These are phyloP conservation scores for Protosalanx chinensis DNA, from an alignment of 2,797 vertebrate species.

Conservation along the genomic window DNA sequence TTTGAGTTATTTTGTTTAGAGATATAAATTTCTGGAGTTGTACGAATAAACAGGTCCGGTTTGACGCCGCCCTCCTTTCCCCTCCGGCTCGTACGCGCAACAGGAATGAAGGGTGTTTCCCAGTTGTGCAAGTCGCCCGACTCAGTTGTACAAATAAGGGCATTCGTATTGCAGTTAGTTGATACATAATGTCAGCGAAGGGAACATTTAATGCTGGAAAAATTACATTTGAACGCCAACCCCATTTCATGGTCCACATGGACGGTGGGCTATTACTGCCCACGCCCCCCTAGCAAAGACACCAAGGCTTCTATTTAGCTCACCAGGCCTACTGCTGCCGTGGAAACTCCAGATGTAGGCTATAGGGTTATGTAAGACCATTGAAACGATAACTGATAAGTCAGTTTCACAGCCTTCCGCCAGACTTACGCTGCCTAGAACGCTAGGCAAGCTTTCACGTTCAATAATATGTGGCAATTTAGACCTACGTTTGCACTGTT, in stretches of 20 bases:
- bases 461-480: not conserved
- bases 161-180: conserved; percentile 27
- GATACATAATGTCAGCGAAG: conserved; percentile 15
- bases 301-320: conserved; percentile 68
- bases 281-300: conserved; percentile 52
- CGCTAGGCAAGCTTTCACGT: conserved; percentile 1
- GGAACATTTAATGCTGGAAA: not conserved
- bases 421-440: not conserved
- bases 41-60: conserved; percentile 38
- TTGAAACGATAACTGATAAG: not conserved
- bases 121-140: conserved; percentile 65
- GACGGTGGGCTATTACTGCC: conserved; percentile 58
- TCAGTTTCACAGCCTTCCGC: not conserved
- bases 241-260: conserved; percentile 56
- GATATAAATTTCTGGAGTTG: conserved; percentile 23
- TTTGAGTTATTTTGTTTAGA: conserved; percentile 44
- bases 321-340: conserved; percentile 58
- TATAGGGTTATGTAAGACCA: conserved; percentile 6
- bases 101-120: conserved; percentile 69
- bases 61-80: conserved; percentile 35
- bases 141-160: conserved; percentile 60
- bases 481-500: conserved; percentile 3
- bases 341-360: conserved; percentile 15
- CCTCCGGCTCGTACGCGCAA: conserved; percentile 53
- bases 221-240: conserved; percentile 40